Evolutionary conservation across 2,797 vertebrate genomes (phyloP).

Genomic region (Kryptopterus vitreolus): DNA sequence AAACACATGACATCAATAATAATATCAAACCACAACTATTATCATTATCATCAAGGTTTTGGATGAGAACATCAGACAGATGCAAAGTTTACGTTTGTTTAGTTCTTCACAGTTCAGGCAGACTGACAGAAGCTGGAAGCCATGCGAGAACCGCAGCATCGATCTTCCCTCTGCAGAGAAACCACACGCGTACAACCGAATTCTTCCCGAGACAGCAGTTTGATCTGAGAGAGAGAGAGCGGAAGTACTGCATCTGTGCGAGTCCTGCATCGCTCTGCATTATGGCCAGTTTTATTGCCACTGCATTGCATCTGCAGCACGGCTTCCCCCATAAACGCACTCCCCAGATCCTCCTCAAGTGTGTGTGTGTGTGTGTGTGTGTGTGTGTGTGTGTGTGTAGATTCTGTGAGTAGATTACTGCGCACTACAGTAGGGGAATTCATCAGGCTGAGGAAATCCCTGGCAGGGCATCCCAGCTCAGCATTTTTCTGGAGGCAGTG

Average conservation of each 20-base stretch:
- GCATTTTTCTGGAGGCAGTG: not conserved
- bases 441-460: constrained; percentile 7
- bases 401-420: constrained; percentile 11
- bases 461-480: constrained; percentile 11
- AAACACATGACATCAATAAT: not conserved
- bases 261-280: not conserved
- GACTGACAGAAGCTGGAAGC: not conserved
- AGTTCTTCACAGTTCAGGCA: not conserved
- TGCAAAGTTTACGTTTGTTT: not conserved
- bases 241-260: not conserved
- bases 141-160: not conserved
- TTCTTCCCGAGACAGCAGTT: constrained; percentile 2
- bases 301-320: constrained; percentile 14
- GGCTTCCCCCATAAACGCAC: not conserved
- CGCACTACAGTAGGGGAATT: too few relatives aligned
- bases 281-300: constrained; percentile 1
- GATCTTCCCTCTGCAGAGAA: constrained; percentile 8
- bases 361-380: not conserved
- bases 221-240: not conserved
- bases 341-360: not conserved
- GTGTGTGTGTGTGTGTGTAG: constrained; percentile 2
- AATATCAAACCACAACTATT: not conserved
- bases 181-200: too few relatives aligned
- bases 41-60: not conserved
- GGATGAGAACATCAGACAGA: not conserved